Percentiles rank a stretch among this genome's conserved stretches.
Evolutionary conservation across 92 coral and sea anemone species (phyloP).

Genomic region (Siderastrea radians): DNA sequence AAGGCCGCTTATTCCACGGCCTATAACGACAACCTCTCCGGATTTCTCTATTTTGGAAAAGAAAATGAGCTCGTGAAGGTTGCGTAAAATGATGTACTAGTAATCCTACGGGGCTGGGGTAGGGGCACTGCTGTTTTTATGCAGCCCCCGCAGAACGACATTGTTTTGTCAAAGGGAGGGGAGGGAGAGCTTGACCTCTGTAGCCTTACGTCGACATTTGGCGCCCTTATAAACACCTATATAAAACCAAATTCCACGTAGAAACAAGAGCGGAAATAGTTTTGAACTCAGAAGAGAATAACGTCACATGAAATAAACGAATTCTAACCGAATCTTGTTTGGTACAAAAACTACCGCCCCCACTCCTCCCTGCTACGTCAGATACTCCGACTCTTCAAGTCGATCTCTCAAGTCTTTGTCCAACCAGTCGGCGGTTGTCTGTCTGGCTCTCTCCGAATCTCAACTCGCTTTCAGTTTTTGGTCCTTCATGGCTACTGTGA

Average conservation of each 20-base stretch:
- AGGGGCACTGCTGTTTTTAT: background rate
- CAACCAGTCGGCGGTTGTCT: background rate
- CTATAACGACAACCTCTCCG: conserved; percentile 86
- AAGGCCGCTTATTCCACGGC: conserved; percentile 98
- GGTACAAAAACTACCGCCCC: background rate
- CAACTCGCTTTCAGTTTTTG: background rate
- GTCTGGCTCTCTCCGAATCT: background rate
- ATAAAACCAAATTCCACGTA: too few species aligned
- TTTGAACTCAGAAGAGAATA: too few species aligned
- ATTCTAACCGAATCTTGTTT: background rate
- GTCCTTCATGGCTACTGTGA: conserved; percentile 1
- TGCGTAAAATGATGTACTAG: background rate
- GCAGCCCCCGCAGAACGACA: too few species aligned
- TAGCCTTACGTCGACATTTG: too few species aligned
- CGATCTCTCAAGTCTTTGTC: background rate
- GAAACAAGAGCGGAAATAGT: too few species aligned
- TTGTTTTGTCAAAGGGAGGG: too few species aligned
- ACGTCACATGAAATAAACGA: background rate
- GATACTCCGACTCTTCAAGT: background rate
- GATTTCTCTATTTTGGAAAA: conserved; percentile 19
- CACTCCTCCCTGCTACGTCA: background rate
- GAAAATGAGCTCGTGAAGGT: too few species aligned
- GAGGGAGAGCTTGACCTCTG: too few species aligned
- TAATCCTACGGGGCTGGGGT: background rate
- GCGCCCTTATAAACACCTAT: too few species aligned